Percentiles rank a stretch among this genome's conserved stretches.
phyloP scores from a whole-genome alignment of 2,113 vertebrate species.

The Vireo altiloquus region DNA sequence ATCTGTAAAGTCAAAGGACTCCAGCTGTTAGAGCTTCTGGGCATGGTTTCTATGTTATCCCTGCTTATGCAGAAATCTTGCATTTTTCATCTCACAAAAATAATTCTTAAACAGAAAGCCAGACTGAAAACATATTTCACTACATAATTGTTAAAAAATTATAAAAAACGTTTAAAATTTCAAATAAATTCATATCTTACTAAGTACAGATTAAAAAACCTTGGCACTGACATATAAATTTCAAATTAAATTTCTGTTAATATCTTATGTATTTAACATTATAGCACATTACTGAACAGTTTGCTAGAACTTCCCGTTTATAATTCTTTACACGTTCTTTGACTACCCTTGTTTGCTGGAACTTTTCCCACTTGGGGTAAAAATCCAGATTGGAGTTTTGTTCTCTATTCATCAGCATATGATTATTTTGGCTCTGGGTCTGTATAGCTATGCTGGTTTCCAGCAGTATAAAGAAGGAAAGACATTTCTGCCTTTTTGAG shows the following conservation, averaged over 20 bases:
- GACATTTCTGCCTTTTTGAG: constrained; percentile 48
- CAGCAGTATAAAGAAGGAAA: constrained; percentile 45
- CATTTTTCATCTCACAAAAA: not conserved
- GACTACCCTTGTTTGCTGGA: constrained; percentile 13
- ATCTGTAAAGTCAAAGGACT: not conserved
- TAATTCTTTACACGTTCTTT: constrained; percentile 5
- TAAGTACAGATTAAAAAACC: not conserved
- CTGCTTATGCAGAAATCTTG: not conserved
- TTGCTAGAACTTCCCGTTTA: constrained; percentile 46
- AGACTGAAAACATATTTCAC: constrained; percentile 37
- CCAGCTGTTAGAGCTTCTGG: not conserved
- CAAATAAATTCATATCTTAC: constrained; percentile 29
- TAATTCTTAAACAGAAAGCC: not conserved
- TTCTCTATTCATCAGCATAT: constrained; percentile 61
- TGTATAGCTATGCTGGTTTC: constrained; percentile 35
- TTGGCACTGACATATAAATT: not conserved
- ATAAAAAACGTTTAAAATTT: constrained; percentile 36
- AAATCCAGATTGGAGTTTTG: constrained; percentile 64
- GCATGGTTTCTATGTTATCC: not conserved
- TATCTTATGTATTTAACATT: constrained; percentile 26
- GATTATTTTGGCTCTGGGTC: constrained; percentile 60
- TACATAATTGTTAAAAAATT: constrained; percentile 23
- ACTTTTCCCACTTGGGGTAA: constrained; percentile 31
- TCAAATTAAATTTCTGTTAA: constrained; percentile 22
- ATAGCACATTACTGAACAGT: constrained; percentile 32